Evolutionary conservation across 2,113 vertebrate genomes (phyloP).

Genomic region (Lycaon pictus): DNA sequence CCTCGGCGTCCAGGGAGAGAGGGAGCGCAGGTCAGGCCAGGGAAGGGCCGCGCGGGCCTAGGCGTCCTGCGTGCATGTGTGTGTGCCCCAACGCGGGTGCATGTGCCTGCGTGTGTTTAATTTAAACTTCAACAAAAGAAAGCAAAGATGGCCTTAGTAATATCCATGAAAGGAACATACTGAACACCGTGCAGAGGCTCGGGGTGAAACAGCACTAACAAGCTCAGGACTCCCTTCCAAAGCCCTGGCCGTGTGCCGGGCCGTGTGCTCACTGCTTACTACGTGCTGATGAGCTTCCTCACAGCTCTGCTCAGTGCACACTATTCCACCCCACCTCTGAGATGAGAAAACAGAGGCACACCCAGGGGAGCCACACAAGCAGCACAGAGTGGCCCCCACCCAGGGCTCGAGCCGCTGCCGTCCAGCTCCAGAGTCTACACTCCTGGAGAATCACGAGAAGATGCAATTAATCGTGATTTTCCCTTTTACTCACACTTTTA

Average conservation of each 20-base stretch:
- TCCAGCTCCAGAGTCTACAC: too few relatives aligned
- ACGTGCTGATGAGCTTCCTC: not conserved
- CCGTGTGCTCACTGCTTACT: not conserved
- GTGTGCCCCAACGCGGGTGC: not conserved
- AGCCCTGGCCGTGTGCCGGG: not conserved
- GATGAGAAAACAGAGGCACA: not conserved
- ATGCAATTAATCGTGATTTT: not conserved
- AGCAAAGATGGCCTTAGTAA: not conserved
- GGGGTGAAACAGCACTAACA: not conserved
- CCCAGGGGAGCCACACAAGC: not conserved
- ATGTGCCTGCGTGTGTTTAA: not conserved
- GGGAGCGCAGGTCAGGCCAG: not conserved
- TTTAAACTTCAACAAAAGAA: not conserved
- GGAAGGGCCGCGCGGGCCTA: not conserved
- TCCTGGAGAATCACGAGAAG: not conserved
- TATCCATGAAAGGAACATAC: not conserved
- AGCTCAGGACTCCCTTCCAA: not conserved
- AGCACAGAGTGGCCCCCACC: not conserved
- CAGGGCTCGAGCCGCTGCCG: not conserved
- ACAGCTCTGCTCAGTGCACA: rapidly evolving
- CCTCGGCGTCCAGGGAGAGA: not conserved
- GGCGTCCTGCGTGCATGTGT: rapidly evolving
- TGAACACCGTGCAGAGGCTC: not conserved
- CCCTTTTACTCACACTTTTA: too few relatives aligned
- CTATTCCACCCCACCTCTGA: not conserved